Base-by-base conservation (phyloP, 2,888 invertebrate species). In the Pediacus dermestoides region DNA sequence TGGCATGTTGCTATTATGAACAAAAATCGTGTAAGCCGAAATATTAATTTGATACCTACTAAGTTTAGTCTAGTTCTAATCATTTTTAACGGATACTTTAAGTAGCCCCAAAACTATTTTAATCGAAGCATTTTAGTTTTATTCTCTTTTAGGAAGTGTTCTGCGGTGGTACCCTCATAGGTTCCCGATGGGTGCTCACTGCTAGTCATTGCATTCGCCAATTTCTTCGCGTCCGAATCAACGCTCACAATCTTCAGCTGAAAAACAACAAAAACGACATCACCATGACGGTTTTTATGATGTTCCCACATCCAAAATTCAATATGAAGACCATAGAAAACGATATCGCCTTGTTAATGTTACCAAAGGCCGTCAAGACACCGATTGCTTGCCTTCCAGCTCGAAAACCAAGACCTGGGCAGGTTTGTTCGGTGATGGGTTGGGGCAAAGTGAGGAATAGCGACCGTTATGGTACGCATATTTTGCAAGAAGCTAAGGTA, bases 1-100 rank as follows among this genome's bases (percentile, higher is more conserved):
- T 94, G 94, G 93, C 92, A 93, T 72, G 91, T 90, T 11, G 92
- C 88, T 34, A 81, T 95, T 34, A 75, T 94, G 41, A 93, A 92
- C 67, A 76, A 84, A 59, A 83, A 80, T 66, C 82, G 82, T 75
- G 88, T 87, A 69, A 64, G 68, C 60, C 34, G 18, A 18, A n/a
- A n/a, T n/a, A n/a, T n/a, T n/a, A n/a, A n/a, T n/a, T n/a, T n/a
- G n/a, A n/a, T n/a, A n/a, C n/a, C n/a, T n/a, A n/a, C n/a, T n/a
- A n/a, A n/a, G n/a, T n/a, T n/a, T 7, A 7, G 6, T 21, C 21
- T 21, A 21, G 21, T 21, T 21, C n/a, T 21, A n/a, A 21, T 21
- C 21, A n/a, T 21, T 21, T 21, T 21, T 21, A 4, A 9, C n/a
- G n/a, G n/a, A n/a, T n/a, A n/a, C n/a, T n/a, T n/a, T n/a, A n/a